Conservation (phyloP, 2,888 invertebrate species). For the Lasioglossum leucozonium region DNA sequence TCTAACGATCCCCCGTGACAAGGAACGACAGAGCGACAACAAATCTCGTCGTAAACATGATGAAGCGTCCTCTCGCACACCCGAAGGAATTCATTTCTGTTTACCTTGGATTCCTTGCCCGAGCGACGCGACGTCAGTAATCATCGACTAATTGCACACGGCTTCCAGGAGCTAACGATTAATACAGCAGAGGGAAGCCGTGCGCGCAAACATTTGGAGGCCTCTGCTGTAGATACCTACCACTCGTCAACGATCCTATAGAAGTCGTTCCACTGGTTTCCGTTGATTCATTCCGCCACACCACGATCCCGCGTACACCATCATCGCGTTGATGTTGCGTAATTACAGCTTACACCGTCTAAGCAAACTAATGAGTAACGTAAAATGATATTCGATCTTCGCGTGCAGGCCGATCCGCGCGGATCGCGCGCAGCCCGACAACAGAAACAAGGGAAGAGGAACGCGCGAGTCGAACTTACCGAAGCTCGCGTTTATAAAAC, state of each 20-base stretch:
- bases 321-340: constrained; percentile 66
- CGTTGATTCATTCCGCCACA: constrained; percentile 64
- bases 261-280: constrained; percentile 64
- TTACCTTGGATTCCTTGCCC: constrained; percentile 19
- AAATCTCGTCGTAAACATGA: constrained; percentile 5
- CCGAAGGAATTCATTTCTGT: constrained; percentile 35
- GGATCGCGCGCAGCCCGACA: background rate
- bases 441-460: constrained; percentile 1
- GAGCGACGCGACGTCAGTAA: constrained; percentile 41
- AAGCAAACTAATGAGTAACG: constrained; percentile 65
- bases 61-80: constrained; percentile 24
- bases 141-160: constrained; percentile 61
- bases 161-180: constrained; percentile 64
- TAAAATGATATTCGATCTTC: constrained; percentile 58
- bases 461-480: background rate
- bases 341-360: constrained; percentile 67
- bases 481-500: background rate
- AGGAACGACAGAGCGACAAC: constrained; percentile 2
- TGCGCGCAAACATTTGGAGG: constrained; percentile 35
- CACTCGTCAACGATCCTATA: constrained; percentile 44
- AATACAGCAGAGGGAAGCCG: constrained; percentile 52
- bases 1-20: background rate
- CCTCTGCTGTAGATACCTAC: constrained; percentile 37
- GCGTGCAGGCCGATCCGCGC: background rate
- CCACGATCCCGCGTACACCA: constrained; percentile 39